A percentile compares a stretch with the other conserved stretches of the same genome.
phyloP scores from a whole-genome alignment of 2,888 invertebrate species.

The Endomychus coccineus region DNA sequence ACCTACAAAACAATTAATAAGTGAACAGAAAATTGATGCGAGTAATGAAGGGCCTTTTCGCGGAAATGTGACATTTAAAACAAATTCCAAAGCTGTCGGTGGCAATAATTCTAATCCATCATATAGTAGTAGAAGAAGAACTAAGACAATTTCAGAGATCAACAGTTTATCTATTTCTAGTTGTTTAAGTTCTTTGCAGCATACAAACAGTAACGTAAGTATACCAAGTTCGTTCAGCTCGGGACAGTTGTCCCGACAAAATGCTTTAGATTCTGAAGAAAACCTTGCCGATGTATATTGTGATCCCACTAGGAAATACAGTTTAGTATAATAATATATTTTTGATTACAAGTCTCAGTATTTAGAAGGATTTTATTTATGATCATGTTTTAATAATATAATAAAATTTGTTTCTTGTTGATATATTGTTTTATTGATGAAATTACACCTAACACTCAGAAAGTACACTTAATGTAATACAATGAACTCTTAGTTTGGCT shows the following conservation, averaged over 20 bases:
- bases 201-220: conserved; percentile 31
- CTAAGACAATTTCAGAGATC: conserved; percentile 36
- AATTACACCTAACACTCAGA: no score
- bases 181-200: conserved; percentile 24
- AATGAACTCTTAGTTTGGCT: no score
- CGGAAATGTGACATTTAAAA: conserved; percentile 16
- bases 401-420: no score
- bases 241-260: conserved; percentile 35
- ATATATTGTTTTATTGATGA: no score
- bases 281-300: conserved; percentile 35
- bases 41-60: conserved; percentile 32
- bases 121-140: conserved; percentile 10
- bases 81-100: conserved; percentile 7
- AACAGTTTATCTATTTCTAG: conserved; percentile 28
- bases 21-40: conserved; percentile 16
- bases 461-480: no score
- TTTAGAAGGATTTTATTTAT: no score
- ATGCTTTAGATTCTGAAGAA: conserved; percentile 37
- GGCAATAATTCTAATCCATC: background rate
- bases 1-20: conserved; percentile 10
- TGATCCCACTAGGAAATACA: conserved; percentile 28
- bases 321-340: no score
- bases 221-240: conserved; percentile 31
- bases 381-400: no score
- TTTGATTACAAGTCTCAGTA: no score